Percentiles rank a stretch among this genome's conserved stretches.
Conservation (phyloP, 1,140 invertebrate species). For the Sesamia nonagrioides region DNA sequence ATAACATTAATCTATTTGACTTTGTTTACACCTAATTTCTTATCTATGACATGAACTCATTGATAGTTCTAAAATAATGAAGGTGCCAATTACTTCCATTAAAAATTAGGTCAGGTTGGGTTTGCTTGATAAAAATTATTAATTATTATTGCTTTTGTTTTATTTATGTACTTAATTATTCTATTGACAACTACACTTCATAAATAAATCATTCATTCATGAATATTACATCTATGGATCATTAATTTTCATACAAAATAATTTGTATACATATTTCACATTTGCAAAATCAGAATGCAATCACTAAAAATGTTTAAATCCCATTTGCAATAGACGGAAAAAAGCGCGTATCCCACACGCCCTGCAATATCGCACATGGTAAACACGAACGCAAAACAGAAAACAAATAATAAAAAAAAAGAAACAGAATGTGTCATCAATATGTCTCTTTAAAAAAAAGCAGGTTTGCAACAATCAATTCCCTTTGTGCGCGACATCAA, state of each 20-base stretch:
- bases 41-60: neutral
- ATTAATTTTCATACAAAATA: too few relatives aligned
- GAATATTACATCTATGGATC: too few relatives aligned
- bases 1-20: neutral
- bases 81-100: neutral
- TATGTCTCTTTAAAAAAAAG: slow-evolving; percentile 79
- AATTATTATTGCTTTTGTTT: neutral
- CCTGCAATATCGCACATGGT: slow-evolving; percentile 21
- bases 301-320: neutral
- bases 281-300: too few relatives aligned
- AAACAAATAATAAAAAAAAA: slow-evolving; percentile 66
- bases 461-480: slow-evolving; percentile 86
- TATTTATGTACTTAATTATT: neutral
- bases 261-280: too few relatives aligned
- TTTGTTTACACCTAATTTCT: neutral
- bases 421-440: slow-evolving; percentile 80
- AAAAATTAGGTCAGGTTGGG: slow-evolving; percentile 6
- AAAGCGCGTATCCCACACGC: neutral
- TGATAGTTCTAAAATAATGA: neutral
- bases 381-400: slow-evolving; percentile 49
- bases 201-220: neutral
- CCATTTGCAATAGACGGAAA: neutral
- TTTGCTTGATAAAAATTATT: neutral
- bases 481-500: slow-evolving; percentile 86
- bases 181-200: neutral